Evolutionary conservation across 2,113 vertebrate species (phyloP).

Genomic region (Atrichornis clamosus): DNA sequence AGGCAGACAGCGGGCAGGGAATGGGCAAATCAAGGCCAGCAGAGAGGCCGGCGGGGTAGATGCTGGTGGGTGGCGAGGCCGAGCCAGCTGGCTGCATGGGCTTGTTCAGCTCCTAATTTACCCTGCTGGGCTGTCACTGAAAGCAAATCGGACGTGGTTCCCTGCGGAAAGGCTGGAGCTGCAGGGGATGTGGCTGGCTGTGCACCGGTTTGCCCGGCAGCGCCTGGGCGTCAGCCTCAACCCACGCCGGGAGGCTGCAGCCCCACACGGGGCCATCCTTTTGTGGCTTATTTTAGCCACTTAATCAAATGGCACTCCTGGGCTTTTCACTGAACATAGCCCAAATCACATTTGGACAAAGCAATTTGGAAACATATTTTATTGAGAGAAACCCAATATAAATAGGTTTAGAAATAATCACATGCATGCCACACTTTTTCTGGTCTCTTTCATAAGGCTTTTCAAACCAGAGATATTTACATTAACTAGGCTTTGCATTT

Average conservation of each 20-base stretch:
- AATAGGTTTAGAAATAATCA: neutral
- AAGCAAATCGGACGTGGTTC: neutral
- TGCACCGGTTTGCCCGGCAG: accelerated
- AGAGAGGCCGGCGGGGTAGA: accelerated
- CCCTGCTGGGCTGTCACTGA: neutral
- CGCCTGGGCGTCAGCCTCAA: neutral
- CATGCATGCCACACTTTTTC: neutral
- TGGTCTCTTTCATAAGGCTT: neutral
- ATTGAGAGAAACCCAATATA: neutral
- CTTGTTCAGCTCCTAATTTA: neutral
- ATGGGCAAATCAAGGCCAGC: neutral
- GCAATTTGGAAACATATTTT: neutral
- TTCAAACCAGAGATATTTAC: neutral
- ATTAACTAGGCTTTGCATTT: neutral
- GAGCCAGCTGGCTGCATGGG: neutral
- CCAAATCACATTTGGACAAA: neutral
- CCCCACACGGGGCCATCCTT: neutral
- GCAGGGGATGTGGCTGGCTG: neutral
- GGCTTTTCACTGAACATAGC: neutral
- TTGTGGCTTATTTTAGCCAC: neutral
- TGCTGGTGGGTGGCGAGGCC: neutral
- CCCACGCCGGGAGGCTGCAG: neutral
- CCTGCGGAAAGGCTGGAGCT: neutral
- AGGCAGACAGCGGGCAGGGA: neutral
- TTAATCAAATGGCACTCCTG: neutral